Evolutionary conservation across 92 coral and sea anemone species (phyloP), one percentile per base, ranked within the genome.

Genomic region (Nematostella vectensis): DNA sequence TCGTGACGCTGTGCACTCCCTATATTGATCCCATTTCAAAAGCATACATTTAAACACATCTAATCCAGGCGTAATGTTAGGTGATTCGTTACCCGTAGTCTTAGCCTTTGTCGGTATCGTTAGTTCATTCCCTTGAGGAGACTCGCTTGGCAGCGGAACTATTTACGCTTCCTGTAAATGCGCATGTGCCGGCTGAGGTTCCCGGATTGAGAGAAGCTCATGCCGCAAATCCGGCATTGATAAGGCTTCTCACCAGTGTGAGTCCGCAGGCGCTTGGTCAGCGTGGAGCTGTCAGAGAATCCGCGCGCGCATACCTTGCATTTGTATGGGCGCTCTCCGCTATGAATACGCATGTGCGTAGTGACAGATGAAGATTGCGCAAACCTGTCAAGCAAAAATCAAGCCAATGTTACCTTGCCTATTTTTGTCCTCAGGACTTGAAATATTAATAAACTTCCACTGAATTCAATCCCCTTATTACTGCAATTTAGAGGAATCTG

Each of bases 331-430:
- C 82, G 82, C 61, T 76, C 76, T 11, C 82, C 82, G 38, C 76
- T 76, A 45, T 76, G 82, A 18, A 70, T 76, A 57, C 82, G 82
- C 82, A 76, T 76, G 63, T 76, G 82, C 49, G 82, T 76, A 11
- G 82, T 76, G 54, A 76, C 82, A 0, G 82, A 76, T 10, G 82
- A 76, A 4, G 82, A 76, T 57, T 76, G 82, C 12, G 82, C 82
- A 55, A 76, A 76, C 61, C 82, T 76, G 71, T 8, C 4, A 15
- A 12, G 27, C 26, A 27, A 31, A 61, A 1, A 29, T 23, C 11
- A 2, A 61, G 21, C 20, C 28, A 27, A 15, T 11, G 0, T 21
- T 2, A 10, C 16, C 22, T 54, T 0, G 11, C 11, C 18, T 36
- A 15, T n/a, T n/a, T n/a, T n/a, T n/a, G n/a, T n/a, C n/a, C n/a